Conservation (phyloP, 2,113 vertebrate genomes). For the Thinocorus orbignyianus region DNA sequence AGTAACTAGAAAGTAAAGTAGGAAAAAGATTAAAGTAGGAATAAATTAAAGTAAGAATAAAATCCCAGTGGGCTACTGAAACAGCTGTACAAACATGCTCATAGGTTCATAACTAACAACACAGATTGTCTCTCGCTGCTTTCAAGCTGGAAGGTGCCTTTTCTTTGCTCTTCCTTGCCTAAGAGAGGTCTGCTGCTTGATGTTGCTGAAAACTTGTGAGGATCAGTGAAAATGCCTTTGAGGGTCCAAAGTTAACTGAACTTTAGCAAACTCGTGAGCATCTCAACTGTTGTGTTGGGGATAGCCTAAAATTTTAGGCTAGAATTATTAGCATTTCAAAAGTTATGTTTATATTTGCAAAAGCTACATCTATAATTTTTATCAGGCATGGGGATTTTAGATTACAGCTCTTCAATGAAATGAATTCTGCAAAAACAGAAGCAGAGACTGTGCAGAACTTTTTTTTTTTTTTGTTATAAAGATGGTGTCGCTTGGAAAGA, state of each 20-base stretch:
- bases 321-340: neutral
- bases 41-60: neutral
- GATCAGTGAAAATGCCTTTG: neutral
- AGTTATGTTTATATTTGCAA: neutral
- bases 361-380: neutral
- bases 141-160: neutral
- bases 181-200: neutral
- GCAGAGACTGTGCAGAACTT: neutral
- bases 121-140: neutral
- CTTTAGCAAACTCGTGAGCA: neutral
- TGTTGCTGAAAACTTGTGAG: neutral
- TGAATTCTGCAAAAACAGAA: neutral
- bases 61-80: neutral
- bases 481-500: conserved; percentile 29
- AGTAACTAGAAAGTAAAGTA: neutral
- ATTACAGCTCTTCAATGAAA: neutral
- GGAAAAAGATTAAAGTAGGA: neutral
- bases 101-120: neutral
- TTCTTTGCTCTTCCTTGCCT: neutral
- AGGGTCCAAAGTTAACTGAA: neutral
- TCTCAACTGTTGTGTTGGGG: neutral
- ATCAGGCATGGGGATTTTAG: neutral
- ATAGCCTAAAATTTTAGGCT: neutral
- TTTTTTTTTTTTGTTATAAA: neutral
- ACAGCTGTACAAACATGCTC: neutral